phyloP scores from a whole-genome alignment of 2,113 vertebrate species.

The Asarcornis scutulata region DNA sequence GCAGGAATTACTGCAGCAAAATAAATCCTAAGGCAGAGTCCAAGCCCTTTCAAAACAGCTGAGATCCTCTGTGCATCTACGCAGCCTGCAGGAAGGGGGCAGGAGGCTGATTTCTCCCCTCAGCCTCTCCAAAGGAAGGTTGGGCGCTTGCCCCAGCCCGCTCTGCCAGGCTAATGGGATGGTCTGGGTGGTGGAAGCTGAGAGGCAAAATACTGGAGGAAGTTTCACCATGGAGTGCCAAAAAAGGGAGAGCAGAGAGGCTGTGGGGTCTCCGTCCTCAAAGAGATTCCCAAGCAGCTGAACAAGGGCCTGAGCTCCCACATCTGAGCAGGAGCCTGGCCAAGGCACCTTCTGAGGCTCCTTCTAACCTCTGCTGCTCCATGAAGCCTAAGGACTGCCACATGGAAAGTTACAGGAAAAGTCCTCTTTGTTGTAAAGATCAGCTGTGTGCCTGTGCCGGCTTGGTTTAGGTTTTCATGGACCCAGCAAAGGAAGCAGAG shows the following conservation, averaged over 20 bases:
- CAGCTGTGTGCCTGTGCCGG: not conserved
- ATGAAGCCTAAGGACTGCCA: not conserved
- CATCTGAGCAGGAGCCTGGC: not conserved
- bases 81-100: not conserved
- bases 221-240: too few species aligned
- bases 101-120: not conserved
- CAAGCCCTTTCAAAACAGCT: too few species aligned
- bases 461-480: not conserved
- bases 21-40: too few species aligned
- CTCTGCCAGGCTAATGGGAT: not conserved
- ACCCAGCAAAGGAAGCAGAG: not conserved
- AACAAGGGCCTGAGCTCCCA: not conserved
- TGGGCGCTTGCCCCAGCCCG: accelerated
- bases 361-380: not conserved
- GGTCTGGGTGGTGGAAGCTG: not conserved
- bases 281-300: not conserved
- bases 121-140: not conserved
- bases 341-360: not conserved
- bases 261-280: not conserved
- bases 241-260: not conserved
- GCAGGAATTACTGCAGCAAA: too few species aligned
- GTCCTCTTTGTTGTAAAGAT: not conserved
- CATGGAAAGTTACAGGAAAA: not conserved
- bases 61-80: too few species aligned
- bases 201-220: not conserved